A percentile compares a stretch with the other conserved stretches of the same genome.
Evolutionary conservation across 1,140 invertebrate species (phyloP).

Genomic region (Drosophila bifasciata): DNA sequence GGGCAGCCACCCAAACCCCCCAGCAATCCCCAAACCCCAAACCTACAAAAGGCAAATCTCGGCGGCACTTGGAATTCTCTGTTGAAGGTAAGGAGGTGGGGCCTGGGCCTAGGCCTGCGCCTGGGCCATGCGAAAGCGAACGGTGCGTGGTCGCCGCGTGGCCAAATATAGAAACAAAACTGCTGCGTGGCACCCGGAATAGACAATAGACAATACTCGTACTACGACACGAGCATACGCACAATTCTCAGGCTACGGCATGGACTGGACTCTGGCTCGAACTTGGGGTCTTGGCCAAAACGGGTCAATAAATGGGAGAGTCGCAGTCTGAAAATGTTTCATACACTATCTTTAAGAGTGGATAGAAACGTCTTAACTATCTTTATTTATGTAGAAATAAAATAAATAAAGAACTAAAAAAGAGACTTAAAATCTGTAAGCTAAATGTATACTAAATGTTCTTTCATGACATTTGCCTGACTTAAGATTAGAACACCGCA

Average conservation of each 20-base stretch:
- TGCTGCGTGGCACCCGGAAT: slow-evolving; percentile 44
- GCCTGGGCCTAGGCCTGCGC: slow-evolving; percentile 12
- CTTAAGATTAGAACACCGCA: too few relatives aligned
- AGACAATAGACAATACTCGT: slow-evolving; percentile 71
- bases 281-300: slow-evolving; percentile 41
- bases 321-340: background rate
- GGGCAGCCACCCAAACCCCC: slow-evolving; percentile 15
- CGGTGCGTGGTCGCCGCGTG: slow-evolving; percentile 63
- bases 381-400: too few relatives aligned
- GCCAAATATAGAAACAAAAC: slow-evolving; percentile 53
- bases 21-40: slow-evolving; percentile 2
- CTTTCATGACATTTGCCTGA: too few relatives aligned
- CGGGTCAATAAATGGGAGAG: slow-evolving; percentile 47
- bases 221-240: slow-evolving; percentile 54
- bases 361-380: background rate
- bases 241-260: slow-evolving; percentile 54
- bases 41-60: slow-evolving; percentile 67
- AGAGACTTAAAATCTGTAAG: too few relatives aligned
- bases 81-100: too few relatives aligned
- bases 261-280: background rate
- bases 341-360: slow-evolving; percentile 21
- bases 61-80: slow-evolving; percentile 46
- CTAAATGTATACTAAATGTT: too few relatives aligned
- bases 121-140: slow-evolving; percentile 44
- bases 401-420: too few relatives aligned